Percentiles rank a stretch among this genome's conserved stretches.
These are phyloP conservation scores for Aplysina aerophoba DNA, from an alignment of 37 sponge, comb jelly and placozoan species.

Conservation along the genomic window DNA sequence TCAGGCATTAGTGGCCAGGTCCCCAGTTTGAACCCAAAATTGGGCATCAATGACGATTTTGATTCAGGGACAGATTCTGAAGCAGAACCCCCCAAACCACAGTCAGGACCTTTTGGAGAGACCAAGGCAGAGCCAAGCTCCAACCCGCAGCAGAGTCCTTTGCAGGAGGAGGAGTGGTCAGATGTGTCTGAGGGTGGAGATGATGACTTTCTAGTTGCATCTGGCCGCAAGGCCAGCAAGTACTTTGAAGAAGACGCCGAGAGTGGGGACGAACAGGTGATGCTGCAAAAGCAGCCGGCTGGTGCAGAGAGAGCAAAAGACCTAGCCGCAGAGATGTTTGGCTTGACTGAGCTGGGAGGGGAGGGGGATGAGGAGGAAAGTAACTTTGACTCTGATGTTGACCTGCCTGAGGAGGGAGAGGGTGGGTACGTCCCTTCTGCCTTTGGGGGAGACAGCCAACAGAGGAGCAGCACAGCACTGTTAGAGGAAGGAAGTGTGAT, in stretches of 20 bases:
- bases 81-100: too few species aligned
- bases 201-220: neutral
- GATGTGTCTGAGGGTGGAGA: neutral
- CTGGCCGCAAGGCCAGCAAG: neutral
- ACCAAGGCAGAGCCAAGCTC: too few species aligned
- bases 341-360: neutral
- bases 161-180: too few species aligned
- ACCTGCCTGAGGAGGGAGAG: neutral
- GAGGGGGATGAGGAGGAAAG: neutral
- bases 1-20: too few species aligned
- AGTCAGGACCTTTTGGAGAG: too few species aligned
- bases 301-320: neutral
- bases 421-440: constrained; percentile 11
- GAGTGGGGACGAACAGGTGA: neutral
- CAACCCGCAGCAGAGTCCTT: too few species aligned
- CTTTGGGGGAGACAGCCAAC: neutral
- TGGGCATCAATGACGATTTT: neutral
- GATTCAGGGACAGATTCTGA: neutral
- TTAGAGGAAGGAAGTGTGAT: too few species aligned
- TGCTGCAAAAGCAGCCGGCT: neutral
- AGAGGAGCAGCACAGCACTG: neutral
- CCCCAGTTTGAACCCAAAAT: too few species aligned
- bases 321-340: constrained; percentile 15
- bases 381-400: constrained; percentile 17
- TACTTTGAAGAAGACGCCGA: constrained; percentile 14